Evolutionary conservation across 1,140 invertebrate species (phyloP).

Genomic region (Hycleus cichorii): DNA sequence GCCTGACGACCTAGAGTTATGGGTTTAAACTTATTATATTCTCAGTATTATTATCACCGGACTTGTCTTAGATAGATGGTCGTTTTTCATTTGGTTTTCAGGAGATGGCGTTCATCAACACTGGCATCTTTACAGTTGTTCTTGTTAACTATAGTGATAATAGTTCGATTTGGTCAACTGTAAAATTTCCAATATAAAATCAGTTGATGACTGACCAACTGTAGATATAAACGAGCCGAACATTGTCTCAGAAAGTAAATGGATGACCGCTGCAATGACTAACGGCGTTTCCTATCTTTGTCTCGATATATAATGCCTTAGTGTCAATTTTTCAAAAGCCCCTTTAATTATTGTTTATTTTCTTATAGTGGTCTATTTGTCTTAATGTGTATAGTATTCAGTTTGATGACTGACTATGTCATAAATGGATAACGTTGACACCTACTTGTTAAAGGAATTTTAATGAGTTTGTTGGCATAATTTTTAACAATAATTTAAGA

Average conservation of each 20-base stretch:
- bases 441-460: conserved; percentile 5
- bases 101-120: too few species aligned
- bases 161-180: conserved; percentile 3
- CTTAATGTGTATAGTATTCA: neutral
- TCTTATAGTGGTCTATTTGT: conserved; percentile 13
- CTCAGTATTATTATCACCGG: conserved; percentile 13
- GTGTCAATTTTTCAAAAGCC: conserved; percentile 13
- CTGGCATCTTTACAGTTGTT: too few species aligned
- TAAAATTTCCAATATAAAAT: conserved; percentile 1
- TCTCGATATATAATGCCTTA: conserved; percentile 9
- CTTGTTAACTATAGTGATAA: neutral
- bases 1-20: conserved; percentile 23
- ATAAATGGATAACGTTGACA: conserved; percentile 11
- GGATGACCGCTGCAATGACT: conserved; percentile 13
- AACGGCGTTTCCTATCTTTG: conserved; percentile 13
- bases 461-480: too few species aligned
- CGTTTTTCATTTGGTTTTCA: too few species aligned
- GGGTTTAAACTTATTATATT: conserved; percentile 22
- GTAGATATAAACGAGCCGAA: conserved; percentile 11
- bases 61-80: too few species aligned
- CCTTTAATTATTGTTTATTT: conserved; percentile 14
- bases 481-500: too few species aligned
- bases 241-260: conserved; percentile 14
- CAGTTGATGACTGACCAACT: conserved; percentile 2
- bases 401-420: conserved; percentile 4